Evolutionary conservation across 2,888 invertebrate species (phyloP).

Genomic region (Trissolcus brochymenae): DNA sequence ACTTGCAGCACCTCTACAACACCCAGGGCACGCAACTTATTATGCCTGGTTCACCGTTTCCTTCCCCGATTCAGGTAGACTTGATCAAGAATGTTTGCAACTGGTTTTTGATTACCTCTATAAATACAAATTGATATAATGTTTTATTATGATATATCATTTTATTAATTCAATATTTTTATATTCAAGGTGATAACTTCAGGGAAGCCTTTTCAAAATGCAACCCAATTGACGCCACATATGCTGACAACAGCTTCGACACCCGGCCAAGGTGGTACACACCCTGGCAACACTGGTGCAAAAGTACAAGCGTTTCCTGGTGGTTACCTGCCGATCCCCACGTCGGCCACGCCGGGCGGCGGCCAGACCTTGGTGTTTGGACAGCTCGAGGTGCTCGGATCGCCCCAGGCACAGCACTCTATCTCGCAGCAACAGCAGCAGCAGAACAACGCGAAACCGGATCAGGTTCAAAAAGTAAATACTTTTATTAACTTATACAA

Average conservation of each 20-base stretch:
- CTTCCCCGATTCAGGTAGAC: constrained; percentile 84
- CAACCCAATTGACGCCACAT: constrained; percentile 86
- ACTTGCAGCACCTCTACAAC: constrained; percentile 87
- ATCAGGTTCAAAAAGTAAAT: constrained; percentile 69
- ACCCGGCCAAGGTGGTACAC: constrained; percentile 71
- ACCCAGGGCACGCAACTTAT: constrained; percentile 85
- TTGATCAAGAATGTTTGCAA: neutral
- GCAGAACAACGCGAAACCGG: constrained; percentile 72
- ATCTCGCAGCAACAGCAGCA: constrained; percentile 71
- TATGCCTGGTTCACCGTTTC: constrained; percentile 82
- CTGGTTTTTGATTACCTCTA: too few relatives aligned
- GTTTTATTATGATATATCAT: too few relatives aligned
- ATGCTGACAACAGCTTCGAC: constrained; percentile 84
- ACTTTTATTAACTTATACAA: neutral
- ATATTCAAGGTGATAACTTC: constrained; percentile 84
- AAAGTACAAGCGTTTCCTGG: constrained; percentile 79
- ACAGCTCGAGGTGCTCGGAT: constrained; percentile 84
- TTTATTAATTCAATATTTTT: too few relatives aligned
- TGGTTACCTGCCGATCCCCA: constrained; percentile 87
- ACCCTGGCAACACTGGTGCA: constrained; percentile 69
- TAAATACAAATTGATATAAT: too few relatives aligned
- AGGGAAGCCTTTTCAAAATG: constrained; percentile 88
- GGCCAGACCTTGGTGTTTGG: constrained; percentile 86
- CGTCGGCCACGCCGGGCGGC: constrained; percentile 82
- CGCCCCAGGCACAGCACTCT: constrained; percentile 70